Conservation (phyloP, 2,888 invertebrate species). For the Acanthosepion pharaonis region DNA sequence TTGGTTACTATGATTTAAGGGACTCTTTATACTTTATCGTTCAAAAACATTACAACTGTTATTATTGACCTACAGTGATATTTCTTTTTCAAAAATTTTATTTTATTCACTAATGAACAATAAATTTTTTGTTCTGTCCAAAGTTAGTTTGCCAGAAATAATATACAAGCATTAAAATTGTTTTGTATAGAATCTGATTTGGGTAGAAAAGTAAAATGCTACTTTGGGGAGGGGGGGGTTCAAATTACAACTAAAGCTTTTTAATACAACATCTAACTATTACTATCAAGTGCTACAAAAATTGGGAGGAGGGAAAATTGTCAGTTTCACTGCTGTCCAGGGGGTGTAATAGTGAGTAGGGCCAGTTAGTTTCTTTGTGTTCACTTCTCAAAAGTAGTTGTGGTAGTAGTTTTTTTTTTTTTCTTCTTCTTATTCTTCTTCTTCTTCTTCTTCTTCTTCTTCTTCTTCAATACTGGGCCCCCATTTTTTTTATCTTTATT, state of each 20-base stretch:
- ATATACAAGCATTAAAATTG: too few species aligned
- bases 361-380: slow-evolving; percentile 11
- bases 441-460: too few species aligned
- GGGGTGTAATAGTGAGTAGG: not conserved
- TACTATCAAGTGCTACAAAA: not conserved
- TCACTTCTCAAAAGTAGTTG: not conserved
- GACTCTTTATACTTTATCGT: too few species aligned
- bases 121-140: too few species aligned
- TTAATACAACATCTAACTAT: not conserved
- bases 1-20: too few species aligned
- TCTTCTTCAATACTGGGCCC: not conserved
- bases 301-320: not conserved
- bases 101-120: too few species aligned
- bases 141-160: too few species aligned
- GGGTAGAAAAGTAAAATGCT: not conserved
- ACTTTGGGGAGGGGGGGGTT: not conserved
- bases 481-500: not conserved
- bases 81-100: too few species aligned
- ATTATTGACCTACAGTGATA: too few species aligned
- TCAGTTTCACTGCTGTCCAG: slow-evolving; percentile 8
- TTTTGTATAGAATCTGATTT: not conserved
- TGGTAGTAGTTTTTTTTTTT: not conserved
- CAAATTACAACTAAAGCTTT: not conserved
- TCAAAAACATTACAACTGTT: too few species aligned
- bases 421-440: too few species aligned